Percentiles rank a stretch among this genome's conserved stretches.
Conservation (phyloP, 2,797 vertebrate species). For the Muscicapa comitata region DNA sequence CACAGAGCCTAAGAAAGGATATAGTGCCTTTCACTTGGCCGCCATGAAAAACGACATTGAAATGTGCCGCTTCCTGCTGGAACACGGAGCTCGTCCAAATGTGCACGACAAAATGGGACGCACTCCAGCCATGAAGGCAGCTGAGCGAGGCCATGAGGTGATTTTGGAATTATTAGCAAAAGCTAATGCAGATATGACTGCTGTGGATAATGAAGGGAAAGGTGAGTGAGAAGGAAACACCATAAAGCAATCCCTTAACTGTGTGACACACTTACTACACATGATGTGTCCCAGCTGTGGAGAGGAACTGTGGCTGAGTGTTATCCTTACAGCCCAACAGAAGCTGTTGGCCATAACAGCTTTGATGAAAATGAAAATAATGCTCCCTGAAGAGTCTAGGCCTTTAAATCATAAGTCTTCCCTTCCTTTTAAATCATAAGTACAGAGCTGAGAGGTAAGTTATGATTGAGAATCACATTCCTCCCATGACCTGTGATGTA, state of each 20-base stretch:
- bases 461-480: not conserved
- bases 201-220: conserved; percentile 85
- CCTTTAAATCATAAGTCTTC: not conserved
- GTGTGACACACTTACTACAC: fast-evolving
- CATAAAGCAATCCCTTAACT: not conserved
- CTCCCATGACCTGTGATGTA: not conserved
- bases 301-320: not conserved
- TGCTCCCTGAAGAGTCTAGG: not conserved
- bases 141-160: conserved; percentile 83
- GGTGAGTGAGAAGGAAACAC: conserved; percentile 69
- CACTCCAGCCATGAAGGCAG: conserved; percentile 86
- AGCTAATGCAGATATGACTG: conserved; percentile 79
- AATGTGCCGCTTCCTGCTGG: conserved; percentile 84
- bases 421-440: no score
- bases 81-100: conserved; percentile 80
- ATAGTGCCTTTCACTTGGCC: conserved; percentile 83
- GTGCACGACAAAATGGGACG: conserved; percentile 81
- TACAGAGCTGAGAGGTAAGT: not conserved
- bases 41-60: conserved; percentile 80
- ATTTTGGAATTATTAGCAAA: conserved; percentile 79
- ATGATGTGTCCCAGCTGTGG: not conserved
- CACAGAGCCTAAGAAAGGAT: conserved; percentile 83
- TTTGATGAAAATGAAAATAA: not conserved
- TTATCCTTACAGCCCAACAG: not conserved
- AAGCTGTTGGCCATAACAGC: not conserved